phyloP scores from a whole-genome alignment of 2,113 vertebrate species.

The Calyptomena viridis region DNA sequence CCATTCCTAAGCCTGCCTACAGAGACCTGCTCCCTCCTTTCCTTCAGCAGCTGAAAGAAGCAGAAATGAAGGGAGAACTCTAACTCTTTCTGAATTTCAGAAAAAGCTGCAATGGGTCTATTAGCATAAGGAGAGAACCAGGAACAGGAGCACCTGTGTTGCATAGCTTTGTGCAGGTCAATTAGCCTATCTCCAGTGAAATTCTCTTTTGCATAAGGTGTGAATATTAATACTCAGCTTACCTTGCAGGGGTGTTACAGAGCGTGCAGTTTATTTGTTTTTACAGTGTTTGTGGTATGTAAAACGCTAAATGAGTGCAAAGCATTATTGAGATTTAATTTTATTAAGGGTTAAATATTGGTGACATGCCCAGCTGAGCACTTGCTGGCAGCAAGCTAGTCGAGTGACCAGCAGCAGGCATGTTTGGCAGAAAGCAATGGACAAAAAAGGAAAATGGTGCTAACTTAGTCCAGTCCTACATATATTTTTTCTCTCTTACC shows the following conservation, averaged over 20 bases:
- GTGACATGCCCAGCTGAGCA: background rate
- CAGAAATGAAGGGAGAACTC: background rate
- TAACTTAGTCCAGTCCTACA: background rate
- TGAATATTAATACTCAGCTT: background rate
- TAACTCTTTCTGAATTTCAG: background rate
- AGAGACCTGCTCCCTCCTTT: background rate
- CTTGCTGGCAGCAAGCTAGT: background rate
- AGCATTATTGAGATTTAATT: background rate
- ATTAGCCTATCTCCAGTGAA: constrained; percentile 28
- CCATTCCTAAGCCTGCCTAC: fast-evolving
- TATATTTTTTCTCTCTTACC: background rate
- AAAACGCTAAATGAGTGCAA: background rate
- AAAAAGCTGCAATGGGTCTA: background rate
- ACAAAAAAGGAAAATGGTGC: background rate
- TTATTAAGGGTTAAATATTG: constrained; percentile 13
- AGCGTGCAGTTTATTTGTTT: background rate
- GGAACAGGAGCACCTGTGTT: constrained; percentile 22
- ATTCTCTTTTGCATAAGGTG: constrained; percentile 2
- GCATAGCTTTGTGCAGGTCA: constrained; percentile 30
- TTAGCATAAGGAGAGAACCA: background rate
- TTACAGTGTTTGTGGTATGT: background rate
- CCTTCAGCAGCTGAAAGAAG: background rate
- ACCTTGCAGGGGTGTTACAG: background rate
- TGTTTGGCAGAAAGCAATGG: background rate
- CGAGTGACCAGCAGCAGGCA: constrained; percentile 7